A percentile compares a stretch with the other conserved stretches of the same genome.
These are phyloP conservation scores for Hybognathus amarus DNA, from an alignment of 2,797 vertebrate species.

Conservation along the genomic window DNA sequence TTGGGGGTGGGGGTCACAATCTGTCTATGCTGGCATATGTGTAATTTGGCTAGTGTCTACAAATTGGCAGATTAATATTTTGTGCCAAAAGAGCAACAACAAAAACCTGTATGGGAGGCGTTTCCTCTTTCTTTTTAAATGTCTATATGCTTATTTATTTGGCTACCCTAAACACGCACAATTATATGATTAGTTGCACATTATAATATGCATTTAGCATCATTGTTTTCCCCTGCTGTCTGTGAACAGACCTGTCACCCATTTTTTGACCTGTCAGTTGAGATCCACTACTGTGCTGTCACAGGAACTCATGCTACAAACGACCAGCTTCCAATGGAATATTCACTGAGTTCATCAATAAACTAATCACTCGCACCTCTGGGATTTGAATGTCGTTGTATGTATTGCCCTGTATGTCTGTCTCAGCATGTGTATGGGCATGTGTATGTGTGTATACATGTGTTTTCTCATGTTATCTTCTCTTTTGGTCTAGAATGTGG, in stretches of 20 bases:
- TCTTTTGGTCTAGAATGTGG: slow-evolving; percentile 22
- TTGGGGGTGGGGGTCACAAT: slow-evolving; percentile 2
- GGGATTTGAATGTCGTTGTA: slow-evolving; percentile 16
- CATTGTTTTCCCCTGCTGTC: neutral
- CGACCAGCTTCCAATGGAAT: slow-evolving; percentile 31
- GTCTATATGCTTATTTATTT: neutral
- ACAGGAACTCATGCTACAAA: slow-evolving; percentile 6
- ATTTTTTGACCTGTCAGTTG: neutral
- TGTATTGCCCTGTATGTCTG: slow-evolving; percentile 4
- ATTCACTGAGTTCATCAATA: slow-evolving; percentile 48
- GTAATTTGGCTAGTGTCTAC: slow-evolving; percentile 16
- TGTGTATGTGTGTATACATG: neutral
- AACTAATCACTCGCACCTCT: slow-evolving; percentile 16
- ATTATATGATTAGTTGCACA: neutral
- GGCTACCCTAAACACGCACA: neutral
- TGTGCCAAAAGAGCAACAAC: slow-evolving; percentile 2
- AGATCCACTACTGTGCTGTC: neutral
- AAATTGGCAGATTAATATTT: neutral
- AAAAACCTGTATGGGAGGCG: neutral
- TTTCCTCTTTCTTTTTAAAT: slow-evolving; percentile 1
- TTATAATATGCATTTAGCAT: neutral
- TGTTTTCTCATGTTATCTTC: slow-evolving; percentile 13
- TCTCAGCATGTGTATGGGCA: neutral
- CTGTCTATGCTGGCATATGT: slow-evolving; percentile 26
- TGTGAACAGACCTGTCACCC: neutral